Evolutionary conservation across 2,113 vertebrate species (phyloP).

Genomic region (Desmodus rotundus): DNA sequence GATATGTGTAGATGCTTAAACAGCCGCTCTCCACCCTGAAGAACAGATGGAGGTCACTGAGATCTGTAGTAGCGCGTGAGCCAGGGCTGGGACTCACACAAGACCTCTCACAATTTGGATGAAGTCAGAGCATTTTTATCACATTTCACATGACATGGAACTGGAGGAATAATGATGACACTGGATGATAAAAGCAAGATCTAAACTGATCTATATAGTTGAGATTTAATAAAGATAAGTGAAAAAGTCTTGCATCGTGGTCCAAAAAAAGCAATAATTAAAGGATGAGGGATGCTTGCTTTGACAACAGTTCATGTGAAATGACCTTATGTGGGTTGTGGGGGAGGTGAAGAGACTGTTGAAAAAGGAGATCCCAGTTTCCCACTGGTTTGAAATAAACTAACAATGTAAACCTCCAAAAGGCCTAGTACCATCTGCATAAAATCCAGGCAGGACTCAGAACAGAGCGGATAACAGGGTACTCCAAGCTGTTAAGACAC

Average conservation of each 20-base stretch:
- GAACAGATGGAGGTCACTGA: not conserved
- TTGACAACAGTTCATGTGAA: not conserved
- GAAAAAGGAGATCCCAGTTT: not conserved
- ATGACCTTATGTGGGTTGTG: not conserved
- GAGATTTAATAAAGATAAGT: slow-evolving; percentile 41
- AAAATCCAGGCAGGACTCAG: not conserved
- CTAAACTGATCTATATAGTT: slow-evolving; percentile 12
- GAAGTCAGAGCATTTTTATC: not conserved
- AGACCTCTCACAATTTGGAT: not conserved
- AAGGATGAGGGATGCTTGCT: not conserved
- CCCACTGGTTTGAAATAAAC: slow-evolving; percentile 13
- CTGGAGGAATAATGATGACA: slow-evolving; percentile 36
- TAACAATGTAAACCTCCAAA: not conserved
- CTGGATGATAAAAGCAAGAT: not conserved
- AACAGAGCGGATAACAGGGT: not conserved
- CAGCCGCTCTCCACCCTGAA: not conserved
- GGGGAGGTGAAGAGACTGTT: not conserved
- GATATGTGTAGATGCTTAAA: not conserved
- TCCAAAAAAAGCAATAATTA: slow-evolving; percentile 19
- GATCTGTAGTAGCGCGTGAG: not conserved
- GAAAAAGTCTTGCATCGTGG: slow-evolving; percentile 26
- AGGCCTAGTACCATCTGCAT: not conserved
- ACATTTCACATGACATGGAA: slow-evolving; percentile 9
- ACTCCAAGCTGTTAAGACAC: not conserved
- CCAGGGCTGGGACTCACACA: not conserved